Percentiles rank a stretch among this genome's conserved stretches.
These are phyloP conservation scores for Dicaeum eximium DNA, from an alignment of 2,113 vertebrate genomes.

Conservation along the genomic window DNA sequence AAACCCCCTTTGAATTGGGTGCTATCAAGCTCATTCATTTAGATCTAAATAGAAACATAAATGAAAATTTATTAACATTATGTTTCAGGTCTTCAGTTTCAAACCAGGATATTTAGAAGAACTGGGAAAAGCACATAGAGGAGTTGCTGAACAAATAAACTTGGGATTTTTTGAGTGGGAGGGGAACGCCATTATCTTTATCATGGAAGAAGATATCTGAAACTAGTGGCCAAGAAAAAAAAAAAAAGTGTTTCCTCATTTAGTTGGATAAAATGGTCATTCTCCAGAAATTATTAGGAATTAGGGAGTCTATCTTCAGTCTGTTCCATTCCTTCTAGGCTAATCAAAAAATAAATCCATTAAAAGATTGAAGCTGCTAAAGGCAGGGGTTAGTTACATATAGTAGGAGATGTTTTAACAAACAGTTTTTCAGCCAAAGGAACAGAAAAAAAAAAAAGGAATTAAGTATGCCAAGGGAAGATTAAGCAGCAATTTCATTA, in stretches of 20 bases:
- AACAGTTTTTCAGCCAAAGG: background rate
- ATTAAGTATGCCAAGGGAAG: background rate
- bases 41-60: background rate
- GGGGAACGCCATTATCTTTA: background rate
- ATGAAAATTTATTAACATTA: background rate
- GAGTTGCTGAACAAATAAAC: background rate
- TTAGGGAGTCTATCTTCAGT: background rate
- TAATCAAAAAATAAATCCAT: background rate
- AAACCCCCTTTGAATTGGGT: background rate
- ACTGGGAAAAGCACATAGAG: background rate
- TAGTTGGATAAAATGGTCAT: background rate
- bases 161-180: background rate
- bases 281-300: background rate
- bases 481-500: background rate
- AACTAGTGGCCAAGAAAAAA: background rate
- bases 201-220: background rate
- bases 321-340: background rate
- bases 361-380: background rate
- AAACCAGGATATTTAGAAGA: background rate
- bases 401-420: background rate
- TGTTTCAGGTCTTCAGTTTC: background rate
- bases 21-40: background rate
- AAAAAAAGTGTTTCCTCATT: background rate
- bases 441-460: background rate
- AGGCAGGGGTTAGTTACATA: background rate